These are phyloP conservation scores for Agriotes lineatus DNA, from an alignment of 2,888 invertebrate genomes.

Conservation along the genomic window DNA sequence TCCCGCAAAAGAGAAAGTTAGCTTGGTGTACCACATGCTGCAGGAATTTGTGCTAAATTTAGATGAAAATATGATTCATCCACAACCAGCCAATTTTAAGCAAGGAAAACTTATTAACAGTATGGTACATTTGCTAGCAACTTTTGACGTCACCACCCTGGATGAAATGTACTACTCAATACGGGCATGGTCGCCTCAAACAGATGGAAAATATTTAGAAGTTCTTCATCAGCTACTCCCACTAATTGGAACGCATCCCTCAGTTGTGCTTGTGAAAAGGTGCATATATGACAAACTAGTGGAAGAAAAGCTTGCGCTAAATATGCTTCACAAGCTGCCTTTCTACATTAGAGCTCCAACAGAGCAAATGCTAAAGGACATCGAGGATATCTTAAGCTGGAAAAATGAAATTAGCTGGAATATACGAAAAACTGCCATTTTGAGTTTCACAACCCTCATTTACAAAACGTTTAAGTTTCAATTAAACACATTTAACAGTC, in stretches of 20 bases:
- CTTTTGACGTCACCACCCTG: slow-evolving; percentile 58
- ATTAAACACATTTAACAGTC: slow-evolving; percentile 59
- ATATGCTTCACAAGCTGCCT: slow-evolving; percentile 64
- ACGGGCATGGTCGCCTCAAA: slow-evolving; percentile 43
- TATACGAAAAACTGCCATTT: slow-evolving; percentile 27
- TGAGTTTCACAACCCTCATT: slow-evolving; percentile 63
- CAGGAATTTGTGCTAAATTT: slow-evolving; percentile 59
- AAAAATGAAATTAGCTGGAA: slow-evolving; percentile 50
- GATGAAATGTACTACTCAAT: slow-evolving; percentile 55
- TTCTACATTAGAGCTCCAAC: slow-evolving; percentile 63
- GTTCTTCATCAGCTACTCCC: slow-evolving; percentile 64
- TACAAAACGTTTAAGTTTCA: slow-evolving; percentile 10
- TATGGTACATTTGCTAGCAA: slow-evolving; percentile 56
- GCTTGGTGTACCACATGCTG: no score
- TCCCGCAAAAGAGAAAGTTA: no score
- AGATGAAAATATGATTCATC: slow-evolving; percentile 59
- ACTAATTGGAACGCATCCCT: slow-evolving; percentile 64
- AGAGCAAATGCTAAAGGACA: slow-evolving; percentile 60
- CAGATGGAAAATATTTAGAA: slow-evolving; percentile 54
- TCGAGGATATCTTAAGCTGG: slow-evolving; percentile 59
- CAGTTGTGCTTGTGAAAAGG: slow-evolving; percentile 61
- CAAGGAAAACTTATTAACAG: slow-evolving; percentile 60
- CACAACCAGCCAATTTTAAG: slow-evolving; percentile 57
- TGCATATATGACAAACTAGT: slow-evolving; percentile 58
- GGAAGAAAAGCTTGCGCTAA: slow-evolving; percentile 53